Evolutionary conservation across 2,797 vertebrate species (phyloP).

Genomic region (Danionella dracula): DNA sequence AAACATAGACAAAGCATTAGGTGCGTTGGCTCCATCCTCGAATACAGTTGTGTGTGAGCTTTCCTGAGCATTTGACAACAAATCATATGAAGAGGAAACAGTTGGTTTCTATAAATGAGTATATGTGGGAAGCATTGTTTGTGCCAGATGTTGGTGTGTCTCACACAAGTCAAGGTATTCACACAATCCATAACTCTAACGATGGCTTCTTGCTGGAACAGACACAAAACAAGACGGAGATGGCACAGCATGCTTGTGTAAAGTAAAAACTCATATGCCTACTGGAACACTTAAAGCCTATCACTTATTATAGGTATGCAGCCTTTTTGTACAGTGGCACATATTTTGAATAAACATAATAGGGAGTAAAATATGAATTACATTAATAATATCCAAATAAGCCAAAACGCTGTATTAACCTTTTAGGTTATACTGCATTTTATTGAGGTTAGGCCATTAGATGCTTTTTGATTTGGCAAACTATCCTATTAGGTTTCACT

Average conservation of each 20-base stretch:
- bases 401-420: too few relatives aligned
- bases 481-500: too few relatives aligned
- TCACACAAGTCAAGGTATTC: constrained; percentile 25
- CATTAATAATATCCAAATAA: too few relatives aligned
- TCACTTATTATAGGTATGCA: not conserved
- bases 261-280: not conserved
- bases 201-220: constrained; percentile 6
- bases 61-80: constrained; percentile 29
- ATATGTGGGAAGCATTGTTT: constrained; percentile 24
- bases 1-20: constrained; percentile 1
- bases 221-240: not conserved
- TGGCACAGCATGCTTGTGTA: not conserved
- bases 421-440: too few relatives aligned
- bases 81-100: constrained; percentile 38
- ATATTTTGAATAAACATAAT: too few relatives aligned
- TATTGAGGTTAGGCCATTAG: too few relatives aligned
- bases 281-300: not conserved
- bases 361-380: too few relatives aligned
- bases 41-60: constrained; percentile 13
- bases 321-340: not conserved
- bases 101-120: constrained; percentile 37
- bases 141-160: constrained; percentile 38
- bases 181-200: constrained; percentile 33
- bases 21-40: not conserved
- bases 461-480: too few relatives aligned